Evolutionary conservation across 2,797 vertebrate genomes (phyloP).

Genomic region (Urosaurus nigricauda): DNA sequence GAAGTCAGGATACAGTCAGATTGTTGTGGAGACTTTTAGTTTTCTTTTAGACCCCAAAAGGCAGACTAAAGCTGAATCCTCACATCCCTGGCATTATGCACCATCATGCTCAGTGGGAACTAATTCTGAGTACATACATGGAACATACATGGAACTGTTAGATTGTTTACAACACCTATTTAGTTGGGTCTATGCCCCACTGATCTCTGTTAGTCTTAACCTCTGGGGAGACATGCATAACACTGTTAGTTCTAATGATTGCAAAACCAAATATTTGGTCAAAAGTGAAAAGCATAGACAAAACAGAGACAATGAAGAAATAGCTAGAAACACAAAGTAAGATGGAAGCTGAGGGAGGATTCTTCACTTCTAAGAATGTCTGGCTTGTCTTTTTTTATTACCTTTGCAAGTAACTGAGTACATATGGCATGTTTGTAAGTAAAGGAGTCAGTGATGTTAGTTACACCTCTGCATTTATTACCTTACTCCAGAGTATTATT

Average conservation of each 20-base stretch:
- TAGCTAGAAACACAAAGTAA: constrained; percentile 44
- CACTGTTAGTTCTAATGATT: constrained; percentile 54
- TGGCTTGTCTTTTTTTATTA: constrained; percentile 64
- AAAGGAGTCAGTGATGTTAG: constrained; percentile 77
- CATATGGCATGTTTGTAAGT: constrained; percentile 81
- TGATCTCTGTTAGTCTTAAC: not conserved
- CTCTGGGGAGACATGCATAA: not conserved
- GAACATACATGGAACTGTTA: no score
- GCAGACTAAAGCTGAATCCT: not conserved
- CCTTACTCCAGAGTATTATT: constrained; percentile 83
- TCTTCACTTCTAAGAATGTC: constrained; percentile 46
- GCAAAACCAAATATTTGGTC: constrained; percentile 72
- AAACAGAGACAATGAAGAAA: constrained; percentile 45
- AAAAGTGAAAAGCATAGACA: constrained; percentile 77
- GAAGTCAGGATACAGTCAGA: constrained; percentile 53
- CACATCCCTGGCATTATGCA: no score
- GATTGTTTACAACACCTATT: no score
- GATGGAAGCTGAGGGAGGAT: constrained; percentile 32
- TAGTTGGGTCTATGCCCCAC: no score
- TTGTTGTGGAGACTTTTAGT: not conserved
- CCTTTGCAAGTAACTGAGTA: constrained; percentile 75
- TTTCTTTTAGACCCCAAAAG: not conserved
- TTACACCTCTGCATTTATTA: constrained; percentile 84
- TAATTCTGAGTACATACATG: no score
- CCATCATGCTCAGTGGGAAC: no score